Base-by-base conservation (phyloP, 2,888 invertebrate genomes). In the Bellardia bayeri region DNA sequence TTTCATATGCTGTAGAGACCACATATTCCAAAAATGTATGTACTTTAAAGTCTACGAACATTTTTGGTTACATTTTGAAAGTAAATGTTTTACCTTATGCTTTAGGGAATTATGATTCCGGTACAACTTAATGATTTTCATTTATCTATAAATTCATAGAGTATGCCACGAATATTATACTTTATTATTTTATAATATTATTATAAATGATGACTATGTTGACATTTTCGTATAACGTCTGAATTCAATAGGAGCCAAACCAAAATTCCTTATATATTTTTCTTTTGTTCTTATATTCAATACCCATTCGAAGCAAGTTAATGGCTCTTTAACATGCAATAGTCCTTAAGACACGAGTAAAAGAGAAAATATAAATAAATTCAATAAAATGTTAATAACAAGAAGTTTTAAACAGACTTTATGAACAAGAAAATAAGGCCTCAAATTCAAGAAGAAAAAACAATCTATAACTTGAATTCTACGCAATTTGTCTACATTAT, bases 261-360 rank as follows among this genome's bases (percentile, higher is more conserved):
- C 82, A 89, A n/a, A n/a, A n/a, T n/a, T n/a, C n/a, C n/a, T n/a
- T n/a, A n/a, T n/a, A n/a, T n/a, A n/a, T n/a, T n/a, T n/a, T n/a
- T 88, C 7, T 9, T 16, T 49, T 49, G 2, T 7, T 45, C 30
- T 45, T 11, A 13, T 4, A 91, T 91, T 91, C 90, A 91, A 91
- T 92, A 91, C 90, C 42, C 90, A 91, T 90, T 91, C 89, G 89
- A 90, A 90, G 91, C 87, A 89, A 91, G 90, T 91, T 91, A 92
- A 92, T 91, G 92, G 90, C 90, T 90, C 89, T 89, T 88, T 89
- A 91, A 91, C 92, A 93, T 91, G 92, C 93, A 92, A 92, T 89
- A 90, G 88, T 88, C 89, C 89, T 90, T 89, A 66, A 83, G 68
- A 69, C 33, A 45, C 61, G 33, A 61, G 61, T 68, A 40, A 33